A percentile compares a stretch with the other conserved stretches of the same genome.
Evolutionary conservation across 1,140 invertebrate species (phyloP).

Genomic region (Riptortus pedestris): DNA sequence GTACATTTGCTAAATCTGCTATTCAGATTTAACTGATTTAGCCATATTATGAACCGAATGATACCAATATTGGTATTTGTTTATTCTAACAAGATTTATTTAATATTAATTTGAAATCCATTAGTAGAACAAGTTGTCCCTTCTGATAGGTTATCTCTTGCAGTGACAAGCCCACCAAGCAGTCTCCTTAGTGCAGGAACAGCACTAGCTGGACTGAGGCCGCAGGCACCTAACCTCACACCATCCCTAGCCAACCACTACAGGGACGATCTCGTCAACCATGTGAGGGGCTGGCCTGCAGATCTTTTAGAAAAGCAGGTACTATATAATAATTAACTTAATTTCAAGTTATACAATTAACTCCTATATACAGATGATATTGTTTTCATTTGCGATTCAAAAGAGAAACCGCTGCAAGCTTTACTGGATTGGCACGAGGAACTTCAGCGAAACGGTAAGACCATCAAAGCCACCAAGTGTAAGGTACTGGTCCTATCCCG

Average conservation of each 20-base stretch:
- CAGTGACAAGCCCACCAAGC: slow-evolving; percentile 41
- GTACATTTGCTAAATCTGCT: too few relatives aligned
- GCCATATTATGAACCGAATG: too few relatives aligned
- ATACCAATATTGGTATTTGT: too few relatives aligned
- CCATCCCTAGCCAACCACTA: slow-evolving; percentile 85
- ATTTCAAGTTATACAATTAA: neutral
- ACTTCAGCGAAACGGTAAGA: too few relatives aligned
- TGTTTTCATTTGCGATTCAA: too few relatives aligned
- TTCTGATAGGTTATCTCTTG: slow-evolving; percentile 18
- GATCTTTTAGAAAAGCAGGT: slow-evolving; percentile 90
- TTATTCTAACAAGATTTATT: too few relatives aligned
- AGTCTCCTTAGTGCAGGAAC: slow-evolving; percentile 31
- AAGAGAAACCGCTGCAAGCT: neutral
- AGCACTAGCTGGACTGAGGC: slow-evolving; percentile 30
- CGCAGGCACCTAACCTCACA: slow-evolving; percentile 57
- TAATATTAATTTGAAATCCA: too few relatives aligned
- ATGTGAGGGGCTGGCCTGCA: slow-evolving; percentile 84
- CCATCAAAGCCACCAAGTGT: too few relatives aligned
- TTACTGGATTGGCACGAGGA: too few relatives aligned
- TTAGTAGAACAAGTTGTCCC: neutral
- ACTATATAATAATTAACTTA: slow-evolving; percentile 29
- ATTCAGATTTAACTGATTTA: too few relatives aligned
- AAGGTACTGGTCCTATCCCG: too few relatives aligned
- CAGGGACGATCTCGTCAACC: slow-evolving; percentile 77
- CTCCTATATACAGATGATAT: too few relatives aligned